phyloP scores from a whole-genome alignment of 2,888 invertebrate genomes.

The Conchocele bisecta region DNA sequence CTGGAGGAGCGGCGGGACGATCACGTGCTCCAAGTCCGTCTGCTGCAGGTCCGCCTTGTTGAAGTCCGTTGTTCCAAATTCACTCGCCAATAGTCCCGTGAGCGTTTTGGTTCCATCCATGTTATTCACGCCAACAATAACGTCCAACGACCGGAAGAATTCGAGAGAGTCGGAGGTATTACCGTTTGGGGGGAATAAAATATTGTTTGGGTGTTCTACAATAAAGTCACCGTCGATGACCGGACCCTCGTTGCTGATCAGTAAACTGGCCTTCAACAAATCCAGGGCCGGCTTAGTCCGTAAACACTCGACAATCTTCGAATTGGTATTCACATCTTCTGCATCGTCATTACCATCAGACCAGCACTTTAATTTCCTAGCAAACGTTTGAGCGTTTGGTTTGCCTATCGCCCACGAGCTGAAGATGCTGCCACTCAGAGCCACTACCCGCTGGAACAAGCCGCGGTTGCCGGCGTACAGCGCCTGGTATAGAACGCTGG shows the following conservation, averaged over 20 bases:
- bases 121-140: slow-evolving; percentile 32
- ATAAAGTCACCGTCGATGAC: slow-evolving; percentile 49
- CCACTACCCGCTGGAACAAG: slow-evolving; percentile 47
- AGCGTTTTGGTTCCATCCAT: slow-evolving; percentile 33
- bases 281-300: slow-evolving; percentile 20
- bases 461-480: slow-evolving; percentile 52
- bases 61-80: slow-evolving; percentile 11
- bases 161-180: slow-evolving; percentile 22
- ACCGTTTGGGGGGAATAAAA: slow-evolving; percentile 7
- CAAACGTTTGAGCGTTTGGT: slow-evolving; percentile 26
- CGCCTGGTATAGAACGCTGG: slow-evolving; percentile 42
- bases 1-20: slow-evolving; percentile 42
- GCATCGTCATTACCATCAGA: slow-evolving; percentile 12
- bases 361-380: slow-evolving; percentile 29
- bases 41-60: slow-evolving; percentile 3
- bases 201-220: slow-evolving; percentile 35
- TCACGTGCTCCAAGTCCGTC: slow-evolving; percentile 23
- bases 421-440: slow-evolving; percentile 40
- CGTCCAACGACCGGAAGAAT: slow-evolving; percentile 47
- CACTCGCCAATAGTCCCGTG: slow-evolving; percentile 5
- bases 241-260: slow-evolving; percentile 35
- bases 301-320: slow-evolving; percentile 36
- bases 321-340: slow-evolving; percentile 12
- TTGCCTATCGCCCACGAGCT: slow-evolving; percentile 48
- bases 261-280: slow-evolving; percentile 26